Base-by-base conservation (phyloP, 37 sponge, comb jelly and placozoan genomes). In the Diacarnus erythraeanus region DNA sequence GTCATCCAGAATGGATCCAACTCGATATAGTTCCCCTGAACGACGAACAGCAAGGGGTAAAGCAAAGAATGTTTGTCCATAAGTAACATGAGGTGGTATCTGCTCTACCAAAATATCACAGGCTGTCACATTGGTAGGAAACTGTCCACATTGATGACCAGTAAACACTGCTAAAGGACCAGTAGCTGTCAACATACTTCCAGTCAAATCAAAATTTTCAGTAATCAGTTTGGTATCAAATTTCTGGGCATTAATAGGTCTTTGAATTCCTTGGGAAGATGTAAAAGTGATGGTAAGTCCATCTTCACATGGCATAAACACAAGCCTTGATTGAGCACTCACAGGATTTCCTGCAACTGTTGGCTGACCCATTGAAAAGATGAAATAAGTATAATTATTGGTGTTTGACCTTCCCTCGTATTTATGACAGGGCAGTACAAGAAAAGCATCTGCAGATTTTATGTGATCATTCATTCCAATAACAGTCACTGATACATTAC, bases 21-120 rank as follows among this genome's bases (percentile, higher is more conserved):
- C 40, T 59, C 77, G 64, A 30, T 38, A 76, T 22, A 75, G 21
- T 2, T 74, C 88, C 42, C 72, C 83, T 10, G 77, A 82, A 4
- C 5, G 5, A 41, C 88, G 66, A 0, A 57, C 38, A 31, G 38
- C 61, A 2, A 65, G 42, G 1, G 88, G 77, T 0, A 51, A 70
- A 42, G 43, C 27, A 20, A 87, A 68, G 34, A 77, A 81, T 22
- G 23, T 21, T 26, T 38, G 74, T 10, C 88, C 88, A 36, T 51
- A 77, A 23, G 43, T 57, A 10, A 39, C 57, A 29, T 51, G 40
- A 31, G 79, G 74, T 26, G 89, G 89, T 6, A 88, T 42, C 40
- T 88, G 89, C 51, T 88, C 89, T 10, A 88, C 59, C 15, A 88
- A 57, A 42, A 78, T 79, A 63, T 88, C 84, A 78, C 89, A 88